Evolutionary conservation across 2,888 invertebrate species (phyloP), one percentile per base, ranked within the genome.

Genomic region (Tricholauxania praeusta): DNA sequence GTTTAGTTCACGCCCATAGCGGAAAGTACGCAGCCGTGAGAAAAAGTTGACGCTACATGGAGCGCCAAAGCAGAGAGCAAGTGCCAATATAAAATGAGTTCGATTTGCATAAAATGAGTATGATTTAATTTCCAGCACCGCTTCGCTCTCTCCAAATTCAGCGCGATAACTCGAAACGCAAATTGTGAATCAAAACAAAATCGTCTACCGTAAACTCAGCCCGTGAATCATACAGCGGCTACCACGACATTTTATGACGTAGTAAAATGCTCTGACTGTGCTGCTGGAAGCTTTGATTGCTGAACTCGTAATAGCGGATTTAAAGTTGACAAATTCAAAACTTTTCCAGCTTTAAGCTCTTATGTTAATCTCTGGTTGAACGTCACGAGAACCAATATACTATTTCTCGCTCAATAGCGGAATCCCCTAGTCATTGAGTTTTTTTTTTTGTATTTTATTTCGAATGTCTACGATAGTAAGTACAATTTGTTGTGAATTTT

Each of bases 291-390:
- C 39, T 39, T 39, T 39, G 1, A 39, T 39, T 39, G 10, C 10
- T 39, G 7, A 10, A 39, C 7, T 39, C 10, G 17, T 47, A 19
- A 15, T 19, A 22, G 22, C 15, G 63, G 63, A 63, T 47, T 39
- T 47, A 12, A 63, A 63, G 63, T 19, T n/a, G 19, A 47, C 17
- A 47, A 47, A 19, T 63, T 63, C 7, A 10, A 47, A 47, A 47
- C 15, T 57, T 57, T 62, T 62, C 62, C 62, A 39, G 39, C 39
- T 62, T 32, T 32, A 62, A 62, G 62, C 62, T 62, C 8, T 57
- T 28, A 39, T 10, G 39, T 10, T 39, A 39, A 39, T 10, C 10
- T 39, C 39, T 39, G 39, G 10, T 39, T 39, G 2, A 10, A 39
- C 39, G 39, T 10, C 39, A 39, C 39, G 6, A 39, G 39, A 39